Percentiles rank a stretch among this genome's conserved stretches.
Conservation (phyloP, 1,140 invertebrate genomes). For the Paraescarpia echinospica region DNA sequence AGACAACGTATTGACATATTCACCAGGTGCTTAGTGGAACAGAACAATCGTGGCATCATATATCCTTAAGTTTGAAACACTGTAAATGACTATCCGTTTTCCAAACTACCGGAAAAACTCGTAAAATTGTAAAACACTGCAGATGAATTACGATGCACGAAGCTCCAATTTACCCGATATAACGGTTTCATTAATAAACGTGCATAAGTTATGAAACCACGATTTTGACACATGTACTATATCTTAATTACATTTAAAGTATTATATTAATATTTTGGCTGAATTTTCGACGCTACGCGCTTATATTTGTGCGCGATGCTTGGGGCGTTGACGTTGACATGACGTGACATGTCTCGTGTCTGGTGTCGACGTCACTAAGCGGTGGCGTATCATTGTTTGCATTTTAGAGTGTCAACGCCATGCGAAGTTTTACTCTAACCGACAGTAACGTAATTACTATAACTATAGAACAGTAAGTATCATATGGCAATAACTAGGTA, state of each 20-base stretch:
- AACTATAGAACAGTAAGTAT: not conserved
- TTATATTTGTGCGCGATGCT: not conserved
- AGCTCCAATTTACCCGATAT: not conserved
- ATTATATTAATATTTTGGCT: not conserved
- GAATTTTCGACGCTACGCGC: not conserved
- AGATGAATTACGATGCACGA: not conserved
- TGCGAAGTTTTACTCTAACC: not conserved
- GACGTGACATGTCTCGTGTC: slow-evolving; percentile 3
- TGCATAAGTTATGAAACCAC: not conserved
- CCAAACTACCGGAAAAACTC: not conserved
- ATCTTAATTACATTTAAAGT: not conserved
- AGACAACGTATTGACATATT: not conserved
- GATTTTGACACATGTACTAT: not conserved
- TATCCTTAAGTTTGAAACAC: not conserved
- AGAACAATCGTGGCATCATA: not conserved
- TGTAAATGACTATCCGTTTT: not conserved
- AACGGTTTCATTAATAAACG: not conserved
- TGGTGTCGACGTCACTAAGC: not conserved
- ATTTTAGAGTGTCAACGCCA: not conserved
- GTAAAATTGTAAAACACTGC: not conserved
- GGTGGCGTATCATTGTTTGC: not conserved
- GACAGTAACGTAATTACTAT: not conserved
- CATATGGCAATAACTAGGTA: not conserved
- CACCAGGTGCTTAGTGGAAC: not conserved
- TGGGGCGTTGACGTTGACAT: not conserved